These are phyloP conservation scores for Eristalis tenax DNA, from an alignment of 2,888 invertebrate species.

Conservation along the genomic window DNA sequence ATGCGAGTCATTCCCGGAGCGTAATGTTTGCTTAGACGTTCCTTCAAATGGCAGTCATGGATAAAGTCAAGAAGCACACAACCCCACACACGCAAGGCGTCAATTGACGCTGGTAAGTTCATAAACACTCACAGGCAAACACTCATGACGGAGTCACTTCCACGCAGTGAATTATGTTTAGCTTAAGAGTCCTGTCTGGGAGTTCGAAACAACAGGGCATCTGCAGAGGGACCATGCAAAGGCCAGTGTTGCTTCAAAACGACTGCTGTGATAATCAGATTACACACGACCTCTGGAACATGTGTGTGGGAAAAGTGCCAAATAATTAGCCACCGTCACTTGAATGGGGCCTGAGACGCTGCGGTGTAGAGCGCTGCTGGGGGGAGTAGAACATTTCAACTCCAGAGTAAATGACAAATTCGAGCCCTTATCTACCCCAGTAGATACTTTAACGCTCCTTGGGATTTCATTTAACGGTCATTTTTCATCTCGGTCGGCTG, in stretches of 20 bases:
- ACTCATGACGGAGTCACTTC: slow-evolving; percentile 21
- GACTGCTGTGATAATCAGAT: slow-evolving; percentile 40
- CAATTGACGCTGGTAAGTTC: slow-evolving; percentile 23
- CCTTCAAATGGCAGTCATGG: slow-evolving; percentile 30
- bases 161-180: slow-evolving; percentile 34
- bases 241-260: slow-evolving; percentile 10
- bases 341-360: too few relatives aligned
- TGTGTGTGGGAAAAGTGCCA: slow-evolving; percentile 53
- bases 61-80: slow-evolving; percentile 22
- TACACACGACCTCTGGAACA: slow-evolving; percentile 14
- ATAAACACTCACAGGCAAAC: slow-evolving; percentile 28
- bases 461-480: slow-evolving; percentile 65
- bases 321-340: slow-evolving; percentile 40
- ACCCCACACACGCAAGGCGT: background rate
- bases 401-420: slow-evolving; percentile 58
- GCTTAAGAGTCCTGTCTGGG: slow-evolving; percentile 31
- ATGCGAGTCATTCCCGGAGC: slow-evolving; percentile 41
- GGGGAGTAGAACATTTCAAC: background rate
- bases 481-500: slow-evolving; percentile 54
- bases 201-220: slow-evolving; percentile 43
- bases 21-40: slow-evolving; percentile 36
- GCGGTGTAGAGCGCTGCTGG: background rate
- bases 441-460: slow-evolving; percentile 44
- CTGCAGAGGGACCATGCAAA: slow-evolving; percentile 13
- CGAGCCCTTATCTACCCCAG: slow-evolving; percentile 33